Conservation (phyloP, 2,888 invertebrate genomes). For the Lithosia quadra region DNA sequence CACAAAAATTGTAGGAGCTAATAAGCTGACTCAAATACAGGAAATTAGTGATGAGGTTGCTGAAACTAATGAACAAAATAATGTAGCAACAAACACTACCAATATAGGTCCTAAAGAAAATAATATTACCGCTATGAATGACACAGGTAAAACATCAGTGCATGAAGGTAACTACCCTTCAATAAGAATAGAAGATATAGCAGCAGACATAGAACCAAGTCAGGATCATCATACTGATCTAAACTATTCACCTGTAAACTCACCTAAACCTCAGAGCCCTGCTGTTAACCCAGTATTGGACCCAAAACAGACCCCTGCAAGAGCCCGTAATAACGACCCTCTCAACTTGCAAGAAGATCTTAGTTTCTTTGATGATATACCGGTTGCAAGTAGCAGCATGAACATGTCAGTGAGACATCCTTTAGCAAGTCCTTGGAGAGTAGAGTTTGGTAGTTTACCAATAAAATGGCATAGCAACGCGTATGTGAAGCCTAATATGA, state of each 20-base stretch:
- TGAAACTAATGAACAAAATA: slow-evolving; percentile 15
- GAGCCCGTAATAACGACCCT: slow-evolving; percentile 63
- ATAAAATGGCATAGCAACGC: slow-evolving; percentile 81
- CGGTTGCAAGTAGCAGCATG: slow-evolving; percentile 82
- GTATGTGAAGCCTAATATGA: slow-evolving; percentile 83
- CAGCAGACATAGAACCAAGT: slow-evolving; percentile 70
- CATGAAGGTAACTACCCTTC: slow-evolving; percentile 62
- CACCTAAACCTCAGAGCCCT: slow-evolving; percentile 58
- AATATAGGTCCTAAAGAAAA: slow-evolving; percentile 15
- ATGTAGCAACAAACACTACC: slow-evolving; percentile 14
- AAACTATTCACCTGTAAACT: slow-evolving; percentile 77
- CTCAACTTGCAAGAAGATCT: slow-evolving; percentile 69
- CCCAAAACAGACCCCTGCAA: slow-evolving; percentile 33
- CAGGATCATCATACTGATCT: slow-evolving; percentile 62
- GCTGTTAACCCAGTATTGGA: slow-evolving; percentile 9
- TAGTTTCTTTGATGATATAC: slow-evolving; percentile 80
- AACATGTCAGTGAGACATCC: slow-evolving; percentile 72
- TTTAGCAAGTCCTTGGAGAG: slow-evolving; percentile 81
- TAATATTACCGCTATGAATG: slow-evolving; percentile 24
- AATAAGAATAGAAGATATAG: slow-evolving; percentile 75
- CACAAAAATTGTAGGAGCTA: slow-evolving; percentile 28
- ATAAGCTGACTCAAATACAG: slow-evolving; percentile 32
- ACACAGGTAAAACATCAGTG: slow-evolving; percentile 35
- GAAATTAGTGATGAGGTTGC: slow-evolving; percentile 20
- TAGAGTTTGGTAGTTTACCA: slow-evolving; percentile 76